These are phyloP conservation scores for Galeruca laticollis DNA, from an alignment of 2,888 invertebrate genomes.

Conservation along the genomic window DNA sequence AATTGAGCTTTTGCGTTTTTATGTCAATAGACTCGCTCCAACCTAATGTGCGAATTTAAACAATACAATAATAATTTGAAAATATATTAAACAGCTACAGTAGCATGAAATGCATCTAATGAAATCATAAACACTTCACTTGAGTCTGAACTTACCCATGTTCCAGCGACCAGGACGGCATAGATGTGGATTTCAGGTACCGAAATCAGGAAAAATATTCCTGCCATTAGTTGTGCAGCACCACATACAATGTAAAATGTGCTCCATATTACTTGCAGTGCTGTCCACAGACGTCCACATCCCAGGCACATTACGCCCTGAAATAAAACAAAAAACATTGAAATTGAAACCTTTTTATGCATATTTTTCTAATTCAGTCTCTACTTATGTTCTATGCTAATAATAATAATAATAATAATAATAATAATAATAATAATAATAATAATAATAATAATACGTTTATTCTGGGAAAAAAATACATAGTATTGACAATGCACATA, in stretches of 20 bases:
- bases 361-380: no score
- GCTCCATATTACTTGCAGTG: constrained; percentile 68
- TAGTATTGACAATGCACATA: no score
- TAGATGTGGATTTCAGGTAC: constrained; percentile 68
- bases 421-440: no score
- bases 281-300: constrained; percentile 64
- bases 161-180: constrained; percentile 68
- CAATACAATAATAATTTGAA: constrained; percentile 52
- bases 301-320: constrained; percentile 64
- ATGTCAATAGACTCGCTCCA: neutral
- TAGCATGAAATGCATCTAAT: no score
- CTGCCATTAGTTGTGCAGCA: constrained; percentile 68
- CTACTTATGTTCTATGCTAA: no score
- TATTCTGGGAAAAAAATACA: no score
- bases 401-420: no score
- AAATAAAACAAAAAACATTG: constrained; percentile 40
- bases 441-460: no score
- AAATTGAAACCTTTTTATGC: no score
- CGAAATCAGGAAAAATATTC: constrained; percentile 69
- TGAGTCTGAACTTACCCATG: constrained; percentile 70
- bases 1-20: neutral
- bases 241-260: constrained; percentile 67
- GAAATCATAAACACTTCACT: no score
- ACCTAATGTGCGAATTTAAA: constrained; percentile 59
- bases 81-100: no score